These are phyloP conservation scores for Galeruca laticollis DNA, from an alignment of 2,888 invertebrate species.

Conservation along the genomic window DNA sequence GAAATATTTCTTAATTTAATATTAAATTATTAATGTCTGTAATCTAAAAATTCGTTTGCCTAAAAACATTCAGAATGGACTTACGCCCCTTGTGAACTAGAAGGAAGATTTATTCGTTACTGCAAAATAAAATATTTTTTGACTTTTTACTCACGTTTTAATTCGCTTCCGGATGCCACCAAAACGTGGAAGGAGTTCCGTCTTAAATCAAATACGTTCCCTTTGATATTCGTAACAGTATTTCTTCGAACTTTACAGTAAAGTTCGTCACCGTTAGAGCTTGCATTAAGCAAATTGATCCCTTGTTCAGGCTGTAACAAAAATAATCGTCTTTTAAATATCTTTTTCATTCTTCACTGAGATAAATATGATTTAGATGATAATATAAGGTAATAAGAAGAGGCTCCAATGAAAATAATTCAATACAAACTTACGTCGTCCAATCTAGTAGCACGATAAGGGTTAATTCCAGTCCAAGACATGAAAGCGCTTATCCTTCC, in stretches of 20 bases:
- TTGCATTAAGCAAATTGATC: conserved; percentile 74
- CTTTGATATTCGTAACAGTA: conserved; percentile 75
- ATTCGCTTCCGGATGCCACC: conserved; percentile 75
- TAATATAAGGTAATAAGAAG: too few relatives aligned
- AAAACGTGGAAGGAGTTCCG: conserved; percentile 78
- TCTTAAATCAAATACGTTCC: conserved; percentile 77
- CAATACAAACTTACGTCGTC: conserved; percentile 65
- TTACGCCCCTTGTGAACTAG: too few relatives aligned
- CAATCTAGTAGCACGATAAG: conserved; percentile 60
- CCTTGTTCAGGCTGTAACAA: conserved; percentile 72
- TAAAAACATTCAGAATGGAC: too few relatives aligned
- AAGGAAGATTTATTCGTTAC: too few relatives aligned
- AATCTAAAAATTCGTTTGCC: too few relatives aligned
- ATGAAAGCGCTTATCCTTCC: conserved; percentile 72
- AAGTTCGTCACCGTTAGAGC: conserved; percentile 76
- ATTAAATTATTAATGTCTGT: too few relatives aligned
- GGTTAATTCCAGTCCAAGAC: conserved; percentile 77
- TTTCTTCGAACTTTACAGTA: conserved; percentile 83
- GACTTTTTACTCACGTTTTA: conserved; percentile 69
- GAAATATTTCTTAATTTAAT: too few relatives aligned
- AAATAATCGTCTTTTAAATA: conserved; percentile 25
- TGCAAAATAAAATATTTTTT: conserved; percentile 21
- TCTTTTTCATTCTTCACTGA: too few relatives aligned
- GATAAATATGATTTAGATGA: too few relatives aligned
- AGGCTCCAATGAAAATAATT: too few relatives aligned